Conservation (phyloP, 2,888 invertebrate genomes). For the Pristionchus maxplancki region DNA sequence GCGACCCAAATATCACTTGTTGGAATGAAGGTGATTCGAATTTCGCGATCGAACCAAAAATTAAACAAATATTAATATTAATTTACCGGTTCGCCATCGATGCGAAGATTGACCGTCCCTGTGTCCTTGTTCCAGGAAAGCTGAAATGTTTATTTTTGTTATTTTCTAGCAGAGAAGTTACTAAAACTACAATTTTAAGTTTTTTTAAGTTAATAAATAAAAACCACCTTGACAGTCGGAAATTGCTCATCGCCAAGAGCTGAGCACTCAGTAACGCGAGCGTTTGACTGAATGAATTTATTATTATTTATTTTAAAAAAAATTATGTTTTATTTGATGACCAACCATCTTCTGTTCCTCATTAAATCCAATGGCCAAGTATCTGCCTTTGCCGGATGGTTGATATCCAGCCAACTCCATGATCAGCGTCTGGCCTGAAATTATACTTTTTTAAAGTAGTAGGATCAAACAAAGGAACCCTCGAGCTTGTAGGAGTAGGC, state of each 20-base stretch:
- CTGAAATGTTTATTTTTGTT: no score
- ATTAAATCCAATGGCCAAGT: conserved; percentile 68
- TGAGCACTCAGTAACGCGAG: conserved; percentile 61
- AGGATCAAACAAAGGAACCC: no score
- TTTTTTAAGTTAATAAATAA: not conserved
- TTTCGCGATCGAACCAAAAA: no score
- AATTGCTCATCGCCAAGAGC: conserved; percentile 54
- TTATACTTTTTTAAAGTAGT: no score
- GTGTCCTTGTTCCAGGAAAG: conserved; percentile 6
- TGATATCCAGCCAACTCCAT: conserved; percentile 57
- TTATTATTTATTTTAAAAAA: not conserved
- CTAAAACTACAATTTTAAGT: no score
- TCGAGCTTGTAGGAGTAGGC: no score
- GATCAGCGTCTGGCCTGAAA: conserved; percentile 31
- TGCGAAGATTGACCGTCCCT: not conserved
- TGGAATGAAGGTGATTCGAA: no score
- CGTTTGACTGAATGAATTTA: not conserved
- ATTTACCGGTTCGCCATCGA: conserved; percentile 2
- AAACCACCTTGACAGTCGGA: not conserved
- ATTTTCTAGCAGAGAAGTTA: no score
- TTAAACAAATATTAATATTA: no score
- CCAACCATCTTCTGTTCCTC: conserved; percentile 56
- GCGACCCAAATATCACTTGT: not conserved
- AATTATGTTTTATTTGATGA: no score
- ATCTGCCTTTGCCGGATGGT: conserved; percentile 54